Percentiles rank a stretch among this genome's conserved stretches.
These are phyloP conservation scores for Oryzias javanicus DNA, from an alignment of 2,113 vertebrate species.

Conservation along the genomic window DNA sequence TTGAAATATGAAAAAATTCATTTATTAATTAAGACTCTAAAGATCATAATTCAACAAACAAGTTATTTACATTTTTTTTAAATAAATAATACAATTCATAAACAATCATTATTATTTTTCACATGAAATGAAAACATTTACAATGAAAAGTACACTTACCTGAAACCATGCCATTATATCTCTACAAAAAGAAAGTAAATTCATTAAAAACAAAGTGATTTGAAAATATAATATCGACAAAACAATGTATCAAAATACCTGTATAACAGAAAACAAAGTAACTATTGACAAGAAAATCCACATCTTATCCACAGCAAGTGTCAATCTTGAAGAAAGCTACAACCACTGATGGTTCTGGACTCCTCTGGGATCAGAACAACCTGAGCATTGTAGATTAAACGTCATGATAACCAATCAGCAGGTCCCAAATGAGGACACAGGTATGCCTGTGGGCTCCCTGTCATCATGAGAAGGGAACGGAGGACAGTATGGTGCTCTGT, in stretches of 20 bases:
- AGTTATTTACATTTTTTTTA: too few species aligned
- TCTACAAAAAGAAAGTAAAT: constrained; percentile 43
- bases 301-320: constrained; percentile 50
- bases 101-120: too few species aligned
- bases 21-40: too few species aligned
- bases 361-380: constrained; percentile 54
- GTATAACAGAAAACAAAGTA: constrained; percentile 59
- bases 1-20: too few species aligned
- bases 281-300: constrained; percentile 47
- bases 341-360: constrained; percentile 25
- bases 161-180: constrained; percentile 50
- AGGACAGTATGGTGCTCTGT: constrained; percentile 12
- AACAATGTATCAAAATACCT: constrained; percentile 58
- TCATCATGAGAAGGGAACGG: constrained; percentile 63
- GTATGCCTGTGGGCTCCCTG: constrained; percentile 61
- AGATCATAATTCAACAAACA: too few species aligned
- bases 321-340: constrained; percentile 24
- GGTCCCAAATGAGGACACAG: constrained; percentile 64
- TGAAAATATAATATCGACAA: not conserved
- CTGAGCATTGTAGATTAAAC: constrained; percentile 46
- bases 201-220: not conserved
- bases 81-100: too few species aligned
- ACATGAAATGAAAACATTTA: not conserved
- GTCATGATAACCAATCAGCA: constrained; percentile 71
- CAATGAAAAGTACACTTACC: constrained; percentile 49